Evolutionary conservation across 2,113 vertebrate genomes (phyloP).

Genomic region (Vanacampus margaritifer): DNA sequence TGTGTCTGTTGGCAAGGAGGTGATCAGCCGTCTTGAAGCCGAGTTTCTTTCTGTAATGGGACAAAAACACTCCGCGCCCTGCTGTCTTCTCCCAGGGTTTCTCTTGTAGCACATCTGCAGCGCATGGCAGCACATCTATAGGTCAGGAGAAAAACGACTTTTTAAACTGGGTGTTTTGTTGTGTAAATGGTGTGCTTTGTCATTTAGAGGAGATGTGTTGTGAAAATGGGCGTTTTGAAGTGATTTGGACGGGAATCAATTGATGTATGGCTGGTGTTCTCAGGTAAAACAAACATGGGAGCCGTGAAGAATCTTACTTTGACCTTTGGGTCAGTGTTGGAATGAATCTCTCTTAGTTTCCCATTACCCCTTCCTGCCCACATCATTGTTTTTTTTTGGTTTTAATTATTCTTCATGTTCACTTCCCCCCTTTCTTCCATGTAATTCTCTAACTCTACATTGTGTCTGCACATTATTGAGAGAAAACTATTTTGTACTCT

Average conservation of each 20-base stretch:
- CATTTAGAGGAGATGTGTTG: slow-evolving; percentile 19
- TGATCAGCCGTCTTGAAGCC: slow-evolving; percentile 48
- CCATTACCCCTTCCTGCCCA: background rate
- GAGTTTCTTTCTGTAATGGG: slow-evolving; percentile 39
- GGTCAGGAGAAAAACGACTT: slow-evolving; percentile 30
- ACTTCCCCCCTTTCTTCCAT: background rate
- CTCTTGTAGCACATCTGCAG: slow-evolving; percentile 48
- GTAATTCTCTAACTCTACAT: too few relatives aligned
- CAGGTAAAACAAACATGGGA: slow-evolving; percentile 25
- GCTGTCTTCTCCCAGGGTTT: slow-evolving; percentile 5
- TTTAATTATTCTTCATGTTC: background rate
- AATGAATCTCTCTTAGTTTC: slow-evolving; percentile 11
- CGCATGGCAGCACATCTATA: slow-evolving; percentile 13
- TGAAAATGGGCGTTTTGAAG: slow-evolving; percentile 3
- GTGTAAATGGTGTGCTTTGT: slow-evolving; percentile 34
- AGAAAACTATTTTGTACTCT: too few relatives aligned
- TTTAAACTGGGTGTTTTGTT: slow-evolving; percentile 12
- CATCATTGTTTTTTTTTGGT: background rate
- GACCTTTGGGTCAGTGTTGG: slow-evolving; percentile 42
- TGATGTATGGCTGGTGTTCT: slow-evolving; percentile 24
- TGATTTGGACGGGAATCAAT: slow-evolving; percentile 28
- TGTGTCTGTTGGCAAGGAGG: slow-evolving; percentile 62
- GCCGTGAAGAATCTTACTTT: slow-evolving; percentile 47
- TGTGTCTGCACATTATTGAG: too few relatives aligned
- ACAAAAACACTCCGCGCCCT: slow-evolving; percentile 28